phyloP scores from a whole-genome alignment of 1,140 invertebrate genomes.

The Conus ventricosus region DNA sequence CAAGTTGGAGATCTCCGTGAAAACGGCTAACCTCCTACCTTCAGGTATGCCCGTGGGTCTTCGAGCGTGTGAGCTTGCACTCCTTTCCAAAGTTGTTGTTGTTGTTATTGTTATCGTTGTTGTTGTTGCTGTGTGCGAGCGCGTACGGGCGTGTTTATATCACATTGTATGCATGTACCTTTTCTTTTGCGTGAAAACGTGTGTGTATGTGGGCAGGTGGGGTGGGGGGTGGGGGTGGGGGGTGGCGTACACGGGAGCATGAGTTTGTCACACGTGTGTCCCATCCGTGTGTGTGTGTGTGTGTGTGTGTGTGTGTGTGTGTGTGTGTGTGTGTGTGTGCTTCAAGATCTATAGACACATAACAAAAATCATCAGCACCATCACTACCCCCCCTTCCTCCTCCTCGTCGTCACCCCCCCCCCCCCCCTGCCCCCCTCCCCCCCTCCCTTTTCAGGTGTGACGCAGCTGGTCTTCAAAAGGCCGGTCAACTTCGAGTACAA shows the following conservation, averaged over 20 bases:
- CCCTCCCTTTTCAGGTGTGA: slow-evolving; percentile 74
- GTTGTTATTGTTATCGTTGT: no score
- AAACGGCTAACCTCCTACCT: slow-evolving; percentile 96
- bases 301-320: not conserved
- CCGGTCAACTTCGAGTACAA: slow-evolving; percentile 97
- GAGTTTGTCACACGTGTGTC: no score
- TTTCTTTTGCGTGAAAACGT: no score
- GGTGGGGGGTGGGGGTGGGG: no score
- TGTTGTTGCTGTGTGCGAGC: no score
- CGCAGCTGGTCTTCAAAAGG: slow-evolving; percentile 79
- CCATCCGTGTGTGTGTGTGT: no score
- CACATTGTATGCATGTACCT: no score
- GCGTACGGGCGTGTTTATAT: no score
- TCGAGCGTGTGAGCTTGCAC: no score
- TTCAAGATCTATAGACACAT: not conserved
- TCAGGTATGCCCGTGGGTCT: slow-evolving; percentile 79
- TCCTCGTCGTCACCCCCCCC: slow-evolving; percentile 29
- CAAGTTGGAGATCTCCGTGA: slow-evolving; percentile 86
- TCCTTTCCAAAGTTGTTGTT: no score
- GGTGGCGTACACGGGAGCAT: no score
- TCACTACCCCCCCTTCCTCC: not conserved
- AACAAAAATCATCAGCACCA: not conserved
- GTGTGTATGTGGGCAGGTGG: no score
- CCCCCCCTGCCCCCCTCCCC: not conserved
- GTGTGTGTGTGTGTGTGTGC: not conserved